A percentile compares a stretch with the other conserved stretches of the same genome.
These are phyloP conservation scores for Eclectus roratus DNA, from an alignment of 2,113 vertebrate species.

Conservation along the genomic window DNA sequence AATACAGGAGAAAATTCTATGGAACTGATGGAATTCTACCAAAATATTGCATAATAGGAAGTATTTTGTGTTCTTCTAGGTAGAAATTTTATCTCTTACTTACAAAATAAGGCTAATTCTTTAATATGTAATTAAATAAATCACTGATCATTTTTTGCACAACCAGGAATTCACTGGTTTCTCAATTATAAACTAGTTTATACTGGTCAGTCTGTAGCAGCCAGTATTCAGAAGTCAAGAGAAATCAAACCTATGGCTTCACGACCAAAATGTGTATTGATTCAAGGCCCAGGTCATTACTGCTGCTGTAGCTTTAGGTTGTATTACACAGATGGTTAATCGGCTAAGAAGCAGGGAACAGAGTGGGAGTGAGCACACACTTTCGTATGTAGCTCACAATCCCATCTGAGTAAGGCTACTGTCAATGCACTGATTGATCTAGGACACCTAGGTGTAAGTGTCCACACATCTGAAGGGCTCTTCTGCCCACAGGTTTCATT, in stretches of 20 bases:
- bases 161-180: not conserved
- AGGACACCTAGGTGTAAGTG: not conserved
- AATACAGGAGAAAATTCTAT: not conserved
- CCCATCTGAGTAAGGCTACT: not conserved
- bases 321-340: not conserved
- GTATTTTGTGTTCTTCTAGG: not conserved
- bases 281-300: not conserved
- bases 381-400: not conserved
- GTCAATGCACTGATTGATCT: not conserved
- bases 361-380: not conserved
- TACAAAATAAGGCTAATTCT: not conserved
- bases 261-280: not conserved
- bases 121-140: not conserved
- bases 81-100: not conserved
- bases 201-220: not conserved
- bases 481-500: not conserved
- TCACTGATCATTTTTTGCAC: rapidly evolving
- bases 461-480: not conserved
- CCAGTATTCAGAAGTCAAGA: not conserved
- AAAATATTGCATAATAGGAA: not conserved
- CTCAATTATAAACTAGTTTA: not conserved
- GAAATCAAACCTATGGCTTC: not conserved
- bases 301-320: not conserved
- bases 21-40: not conserved
- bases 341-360: not conserved